Evolutionary conservation across 2,113 vertebrate species (phyloP).

Genomic region (Plectropomus leopardus): DNA sequence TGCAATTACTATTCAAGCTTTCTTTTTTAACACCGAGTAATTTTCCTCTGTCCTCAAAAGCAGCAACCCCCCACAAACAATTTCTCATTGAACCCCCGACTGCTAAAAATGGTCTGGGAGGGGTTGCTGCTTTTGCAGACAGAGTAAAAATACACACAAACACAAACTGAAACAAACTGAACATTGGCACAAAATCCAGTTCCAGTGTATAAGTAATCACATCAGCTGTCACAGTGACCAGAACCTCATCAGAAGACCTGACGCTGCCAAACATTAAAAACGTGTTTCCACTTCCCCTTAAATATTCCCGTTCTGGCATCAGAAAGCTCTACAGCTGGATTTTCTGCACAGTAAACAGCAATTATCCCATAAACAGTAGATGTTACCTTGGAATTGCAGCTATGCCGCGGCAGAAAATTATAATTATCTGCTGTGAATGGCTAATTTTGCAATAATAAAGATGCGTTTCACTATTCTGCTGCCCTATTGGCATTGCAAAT

Average conservation of each 20-base stretch:
- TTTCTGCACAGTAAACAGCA: conserved; percentile 24
- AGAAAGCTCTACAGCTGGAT: not conserved
- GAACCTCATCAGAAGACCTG: conserved; percentile 21
- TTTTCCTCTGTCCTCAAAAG: not conserved
- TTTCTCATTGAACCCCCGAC: not conserved
- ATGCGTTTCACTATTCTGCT: conserved; percentile 31
- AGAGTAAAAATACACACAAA: too few relatives aligned
- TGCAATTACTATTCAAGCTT: not conserved
- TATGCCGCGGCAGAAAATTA: conserved; percentile 22
- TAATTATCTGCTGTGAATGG: conserved; percentile 11
- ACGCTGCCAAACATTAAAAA: conserved; percentile 6
- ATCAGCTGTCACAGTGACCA: conserved; percentile 8
- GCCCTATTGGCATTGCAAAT: conserved; percentile 37
- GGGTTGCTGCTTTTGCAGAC: too few relatives aligned
- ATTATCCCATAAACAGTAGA: not conserved
- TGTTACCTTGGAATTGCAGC: conserved; percentile 3
- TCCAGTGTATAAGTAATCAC: conserved; percentile 12
- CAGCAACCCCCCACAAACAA: not conserved
- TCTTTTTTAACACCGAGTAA: not conserved
- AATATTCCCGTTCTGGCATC: not conserved
- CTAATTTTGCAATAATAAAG: conserved; percentile 33
- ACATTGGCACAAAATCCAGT: not conserved
- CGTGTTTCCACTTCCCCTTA: not conserved
- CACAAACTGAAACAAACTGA: not conserved
- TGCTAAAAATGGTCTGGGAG: too few relatives aligned